Conservation (phyloP, 2,888 invertebrate genomes). For the Sepiola atlantica region DNA sequence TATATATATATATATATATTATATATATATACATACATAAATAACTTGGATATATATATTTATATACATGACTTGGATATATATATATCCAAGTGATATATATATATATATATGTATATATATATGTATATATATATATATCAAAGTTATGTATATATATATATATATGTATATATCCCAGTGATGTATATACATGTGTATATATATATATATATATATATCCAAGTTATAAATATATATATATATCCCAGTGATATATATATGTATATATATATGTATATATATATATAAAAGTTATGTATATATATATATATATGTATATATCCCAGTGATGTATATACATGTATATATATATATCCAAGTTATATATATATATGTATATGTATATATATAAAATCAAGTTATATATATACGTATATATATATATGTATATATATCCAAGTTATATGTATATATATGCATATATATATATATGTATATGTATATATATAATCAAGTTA, state of each 20-base stretch:
- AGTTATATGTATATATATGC: neutral
- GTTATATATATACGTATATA: neutral
- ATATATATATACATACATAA: neutral
- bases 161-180: too few relatives aligned
- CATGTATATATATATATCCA: neutral
- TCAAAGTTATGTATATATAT: too few relatives aligned
- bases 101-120: neutral
- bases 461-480: neutral
- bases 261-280: neutral
- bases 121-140: neutral
- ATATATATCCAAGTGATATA: neutral
- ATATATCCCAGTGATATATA: neutral
- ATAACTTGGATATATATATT: too few relatives aligned
- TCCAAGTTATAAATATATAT: too few relatives aligned
- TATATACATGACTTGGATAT: too few relatives aligned
- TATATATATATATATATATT: neutral
- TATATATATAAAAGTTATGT: neutral
- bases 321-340: neutral
- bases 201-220: too few relatives aligned
- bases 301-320: neutral
- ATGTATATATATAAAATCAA: neutral
- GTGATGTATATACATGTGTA: too few relatives aligned
- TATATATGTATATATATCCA: neutral
- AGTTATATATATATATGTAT: neutral
- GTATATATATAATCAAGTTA: neutral